Evolutionary conservation across 2,888 invertebrate species (phyloP).

Genomic region (Teleiodes luculella): DNA sequence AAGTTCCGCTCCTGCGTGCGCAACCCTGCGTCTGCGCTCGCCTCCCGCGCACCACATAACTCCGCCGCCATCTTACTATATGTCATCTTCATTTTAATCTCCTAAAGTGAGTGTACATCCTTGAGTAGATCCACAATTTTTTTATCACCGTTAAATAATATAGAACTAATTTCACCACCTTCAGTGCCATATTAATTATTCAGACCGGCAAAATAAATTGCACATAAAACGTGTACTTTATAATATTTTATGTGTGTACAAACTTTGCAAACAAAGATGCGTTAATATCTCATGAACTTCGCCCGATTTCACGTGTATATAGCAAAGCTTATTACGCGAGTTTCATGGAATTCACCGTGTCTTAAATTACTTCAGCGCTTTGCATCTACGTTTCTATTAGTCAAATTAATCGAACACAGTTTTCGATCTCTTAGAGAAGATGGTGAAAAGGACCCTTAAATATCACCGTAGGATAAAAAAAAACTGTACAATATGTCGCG

Average conservation of each 20-base stretch:
- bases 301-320: constrained; percentile 1
- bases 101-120: constrained; percentile 15
- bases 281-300: constrained; percentile 8
- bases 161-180: constrained; percentile 11
- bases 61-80: constrained; percentile 66
- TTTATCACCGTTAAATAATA: constrained; percentile 9
- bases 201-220: constrained; percentile 10
- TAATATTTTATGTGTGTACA: constrained; percentile 3
- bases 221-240: constrained; percentile 2
- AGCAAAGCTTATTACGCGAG: constrained; percentile 8
- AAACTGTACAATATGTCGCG: constrained; percentile 17
- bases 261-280: constrained; percentile 9
- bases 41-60: constrained; percentile 75
- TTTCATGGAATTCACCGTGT: not conserved
- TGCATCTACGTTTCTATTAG: not conserved
- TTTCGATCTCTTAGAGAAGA: not conserved
- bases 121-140: constrained; percentile 9
- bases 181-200: constrained; percentile 10
- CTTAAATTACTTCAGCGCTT: not conserved
- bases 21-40: constrained; percentile 87
- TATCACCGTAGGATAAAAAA: not conserved
- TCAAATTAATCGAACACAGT: not conserved
- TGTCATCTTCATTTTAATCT: constrained; percentile 62
- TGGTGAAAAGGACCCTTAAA: constrained; percentile 6
- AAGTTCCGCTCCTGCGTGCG: constrained; percentile 90